Base-by-base conservation (phyloP, 2,888 invertebrate genomes). In the Laothoe populi region DNA sequence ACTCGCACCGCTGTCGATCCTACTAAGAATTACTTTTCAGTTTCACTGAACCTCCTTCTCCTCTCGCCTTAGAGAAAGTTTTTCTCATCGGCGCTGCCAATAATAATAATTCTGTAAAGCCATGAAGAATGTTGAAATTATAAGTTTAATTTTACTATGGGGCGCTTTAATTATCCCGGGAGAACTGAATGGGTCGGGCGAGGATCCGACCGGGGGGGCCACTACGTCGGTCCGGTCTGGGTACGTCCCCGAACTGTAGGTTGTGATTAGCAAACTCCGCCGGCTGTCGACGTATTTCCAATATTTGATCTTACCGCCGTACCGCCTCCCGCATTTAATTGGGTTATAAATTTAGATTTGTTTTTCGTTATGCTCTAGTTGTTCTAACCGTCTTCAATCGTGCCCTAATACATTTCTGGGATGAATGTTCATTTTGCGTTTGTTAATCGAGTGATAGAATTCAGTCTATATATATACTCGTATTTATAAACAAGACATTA, bases 61-160 rank as follows among this genome's bases (percentile, higher is more conserved):
- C 11, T 35, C 31, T 31, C 49, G 49, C 53, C 53, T 31, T 16
- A 53, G 53, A 35, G 77, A 84, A 90, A 90, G 83, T 90, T 91
- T 87, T 78, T 49, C 31, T 53, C 31, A 53, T 35, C 35, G 73
- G 73, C 75, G 79, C 74, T 76, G 79, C 80, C 84, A 87, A 89
- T 90, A 88, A 90, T 90, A 90, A 91, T 91, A 92, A 92, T 87
- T 90, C 82, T 73, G 82, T 86, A 83, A 77, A 80, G 87, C 84
- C 86, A 87, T 87, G 90, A 88, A 86, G 86, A 88, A 90, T 92
- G 86, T 90, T 92, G 87, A 88, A 91, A 89, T 90, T 91, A 90
- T 91, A 91, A 89, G 90, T 89, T 89, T 87, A 90, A 90, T 92
- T 86, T 85, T 74, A 86, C 83, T 84, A 35, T 19, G 86, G 82